Evolutionary conservation across 2,797 vertebrate genomes (phyloP).

Genomic region (Sebastes iracundus): DNA sequence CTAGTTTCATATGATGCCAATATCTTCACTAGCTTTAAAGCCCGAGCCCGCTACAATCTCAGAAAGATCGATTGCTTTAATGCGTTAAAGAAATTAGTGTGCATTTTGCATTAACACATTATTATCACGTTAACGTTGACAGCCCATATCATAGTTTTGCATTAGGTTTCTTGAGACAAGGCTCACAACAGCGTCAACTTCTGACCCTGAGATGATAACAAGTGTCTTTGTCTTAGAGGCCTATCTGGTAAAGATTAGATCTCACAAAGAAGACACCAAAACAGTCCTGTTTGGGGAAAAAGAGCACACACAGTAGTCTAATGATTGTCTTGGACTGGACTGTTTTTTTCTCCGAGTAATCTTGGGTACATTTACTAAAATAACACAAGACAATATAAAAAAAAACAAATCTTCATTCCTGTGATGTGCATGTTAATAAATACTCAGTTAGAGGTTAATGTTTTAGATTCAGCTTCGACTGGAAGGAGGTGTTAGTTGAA

Average conservation of each 20-base stretch:
- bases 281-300: neutral
- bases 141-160: neutral
- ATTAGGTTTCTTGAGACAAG: neutral
- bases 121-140: too few relatives aligned
- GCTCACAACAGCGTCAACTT: slow-evolving; percentile 3
- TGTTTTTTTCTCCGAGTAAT: neutral
- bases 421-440: slow-evolving; percentile 21
- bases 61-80: too few relatives aligned
- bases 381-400: neutral
- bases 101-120: too few relatives aligned
- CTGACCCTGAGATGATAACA: slow-evolving; percentile 41
- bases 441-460: neutral
- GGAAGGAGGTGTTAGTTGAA: slow-evolving; percentile 2
- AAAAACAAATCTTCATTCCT: neutral
- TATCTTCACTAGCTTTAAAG: too few relatives aligned
- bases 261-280: slow-evolving; percentile 3
- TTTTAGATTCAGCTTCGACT: neutral
- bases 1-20: too few relatives aligned
- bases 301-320: neutral
- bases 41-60: too few relatives aligned
- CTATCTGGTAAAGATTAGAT: slow-evolving; percentile 33
- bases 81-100: too few relatives aligned
- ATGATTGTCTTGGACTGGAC: neutral
- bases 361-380: neutral
- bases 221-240: slow-evolving; percentile 31